Base-by-base conservation (phyloP, 2,797 vertebrate species). In the Platyrinchus mystaceus region DNA sequence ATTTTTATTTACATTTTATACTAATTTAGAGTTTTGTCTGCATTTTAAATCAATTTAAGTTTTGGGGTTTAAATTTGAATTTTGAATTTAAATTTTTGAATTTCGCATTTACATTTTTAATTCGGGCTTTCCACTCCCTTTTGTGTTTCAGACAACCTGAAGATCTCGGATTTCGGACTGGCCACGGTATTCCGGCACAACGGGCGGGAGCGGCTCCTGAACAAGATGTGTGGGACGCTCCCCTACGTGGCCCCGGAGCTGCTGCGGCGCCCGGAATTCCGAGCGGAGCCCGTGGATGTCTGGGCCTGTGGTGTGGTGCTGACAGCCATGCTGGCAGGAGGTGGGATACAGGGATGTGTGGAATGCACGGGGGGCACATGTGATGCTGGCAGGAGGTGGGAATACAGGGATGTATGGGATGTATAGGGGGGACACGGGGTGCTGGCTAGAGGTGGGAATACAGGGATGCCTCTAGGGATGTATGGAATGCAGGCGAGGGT, bases 281-380 rank as follows among this genome's bases (percentile, higher is more conserved):
- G 97, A 36, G 99, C 99, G 4, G 99, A 99, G 94, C 99, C 99
- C 9, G 99, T 99, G 19, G 99, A 99, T 58, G 91, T 99, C 77
- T 99, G 99, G 99, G 98, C 99, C 5, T 99, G 99, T 83, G 99
- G 99, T 16, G 99, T 99, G 44, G 99, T 99, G 36, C 99, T 99
- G 53, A 99, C 98, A 1, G 99, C 99, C 36, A 99, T 99, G 99
- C 96, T 99, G 95, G 99, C 99, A 22, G 99, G 99, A 98, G 99
- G 99, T 99, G 75, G 62, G 83, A 9, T 27, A 22, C 32, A 32
- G 27, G 49, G 49, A 50, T 28, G 15, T 26, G 5, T 47, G 47
- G 47, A 24, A 47, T 47, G 23, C 14, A 47, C 99, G 47, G 23
- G 47, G 28, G 36, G 3, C 19, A 50, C 47, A 53, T 10, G 2